Base-by-base conservation (phyloP, 1,140 invertebrate genomes). In the Solen grandis region DNA sequence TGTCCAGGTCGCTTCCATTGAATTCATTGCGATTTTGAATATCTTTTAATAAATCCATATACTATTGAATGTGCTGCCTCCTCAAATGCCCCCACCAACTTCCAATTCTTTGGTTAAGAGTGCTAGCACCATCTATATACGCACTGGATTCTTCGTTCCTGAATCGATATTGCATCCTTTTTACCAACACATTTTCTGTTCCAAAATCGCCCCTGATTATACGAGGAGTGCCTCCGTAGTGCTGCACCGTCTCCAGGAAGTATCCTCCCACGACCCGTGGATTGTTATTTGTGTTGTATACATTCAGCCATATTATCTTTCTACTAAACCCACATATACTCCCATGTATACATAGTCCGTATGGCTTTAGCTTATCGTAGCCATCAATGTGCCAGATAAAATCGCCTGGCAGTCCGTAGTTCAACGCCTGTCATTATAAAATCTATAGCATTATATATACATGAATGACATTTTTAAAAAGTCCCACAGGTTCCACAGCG, bases 241-340 rank as follows among this genome's bases (percentile, higher is more conserved):
- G 25, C 13, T 65, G 22, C 16, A 90, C 74, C 31, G 83, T 57
- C 62, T 86, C 60, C 16, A 87, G 57, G 70, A 81, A 91, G 65
- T 90, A 88, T 38, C 84, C 81, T 25, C 31, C 82, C 75, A 88
- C 83, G 25, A 88, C 79, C 25, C 50, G 62, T 25, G 88, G 86
- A 33, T 88, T 68, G 63, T 83, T 91, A 50, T 85, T 90, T 27
- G 88, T 88, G 36, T 50, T 3, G 55, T 70, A 79, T n/a, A 81
- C 86, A 77, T 88, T 75, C 10, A 91, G 36, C 90, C 89, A 91
- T 41, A 91, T 81, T 0, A 90, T 57, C 10, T 83, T 59, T 35
- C 87, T 75, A 13, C 87, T 90, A 52, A 65, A 75, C 4, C 38
- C 27, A 54, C 25, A 25, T 3, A 75, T 22, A 0, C 19, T 31